Evolutionary conservation across 2,797 vertebrate species (phyloP).

Genomic region (Myripristis murdjan): DNA sequence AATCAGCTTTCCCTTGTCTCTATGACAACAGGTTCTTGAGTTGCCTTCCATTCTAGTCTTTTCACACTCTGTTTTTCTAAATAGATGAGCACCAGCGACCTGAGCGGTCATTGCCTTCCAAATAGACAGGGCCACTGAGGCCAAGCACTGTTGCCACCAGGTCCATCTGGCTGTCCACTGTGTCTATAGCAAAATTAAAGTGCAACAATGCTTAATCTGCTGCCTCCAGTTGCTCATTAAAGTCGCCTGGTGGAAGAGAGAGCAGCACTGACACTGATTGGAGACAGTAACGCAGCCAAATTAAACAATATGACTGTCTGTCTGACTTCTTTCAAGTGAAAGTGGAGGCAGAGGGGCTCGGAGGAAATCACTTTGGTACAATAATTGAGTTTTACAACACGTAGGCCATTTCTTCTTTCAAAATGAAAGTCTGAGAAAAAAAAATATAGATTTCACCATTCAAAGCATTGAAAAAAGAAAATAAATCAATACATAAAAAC

Average conservation of each 20-base stretch:
- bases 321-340: constrained; percentile 38
- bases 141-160: constrained; percentile 35
- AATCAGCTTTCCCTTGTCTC: constrained; percentile 54
- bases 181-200: constrained; percentile 2
- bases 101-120: constrained; percentile 24
- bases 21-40: constrained; percentile 63
- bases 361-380: constrained; percentile 22
- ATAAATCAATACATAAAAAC: neutral
- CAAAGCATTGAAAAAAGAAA: constrained; percentile 10
- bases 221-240: constrained; percentile 19
- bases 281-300: constrained; percentile 22
- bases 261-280: constrained; percentile 25
- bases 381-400: constrained; percentile 33
- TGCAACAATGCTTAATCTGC: constrained; percentile 1
- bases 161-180: constrained; percentile 38
- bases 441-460: constrained; percentile 34
- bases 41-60: constrained; percentile 20
- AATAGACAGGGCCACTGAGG: constrained; percentile 26
- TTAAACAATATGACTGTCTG: constrained; percentile 8
- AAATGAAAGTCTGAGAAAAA: constrained; percentile 24
- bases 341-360: constrained; percentile 39
- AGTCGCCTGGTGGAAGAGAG: constrained; percentile 27
- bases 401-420: neutral
- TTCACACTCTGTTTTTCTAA: constrained; percentile 35
- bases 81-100: constrained; percentile 21